Evolutionary conservation across 2,888 invertebrate genomes (phyloP), one percentile per base, ranked within the genome.

Genomic region (Pogonocherus hispidulus): DNA sequence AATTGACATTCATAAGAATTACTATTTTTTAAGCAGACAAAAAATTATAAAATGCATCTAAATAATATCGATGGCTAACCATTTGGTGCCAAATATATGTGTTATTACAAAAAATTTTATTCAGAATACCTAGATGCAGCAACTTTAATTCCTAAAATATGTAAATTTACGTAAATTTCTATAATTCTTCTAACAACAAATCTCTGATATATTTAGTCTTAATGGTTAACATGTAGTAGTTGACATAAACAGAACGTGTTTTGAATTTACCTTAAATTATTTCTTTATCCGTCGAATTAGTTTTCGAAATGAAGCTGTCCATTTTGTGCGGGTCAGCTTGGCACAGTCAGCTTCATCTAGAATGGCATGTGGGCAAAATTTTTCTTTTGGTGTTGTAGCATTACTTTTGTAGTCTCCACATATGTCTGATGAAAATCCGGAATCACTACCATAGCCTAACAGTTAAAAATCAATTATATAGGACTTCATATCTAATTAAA

Each of bases 301-400:
- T 77, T 88, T 89, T 52, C 90, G 86, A 81, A 90, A 90, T 3
- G 90, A 90, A 0, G 90, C 88, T 16, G 90, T 90, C 90, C 90
- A 90, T 75, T 87, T 87, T 52, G 89, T 88, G 14, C 89, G 86
- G 8, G 84, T 87, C 66, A 89, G 80, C 76, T 86, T 84, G 72
- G 84, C 85, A 77, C 85, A 85, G 63, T 86, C 86, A 11, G 81
- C 79, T 72, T 86, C 86, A 72, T 86, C 84, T 67, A 86, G 71
- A 19, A 82, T 81, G 19, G 77, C 78, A 27, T 81, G 82, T 35
- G 84, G 84, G 66, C 82, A 81, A 70, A 85, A 85, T 69, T 85
- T 85, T 64, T 84, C 85, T 75, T 84, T 84, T 16, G 85, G 83
- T n/a, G 85, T 84, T 32, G 84, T 83, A n/a, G 80, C 78, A 66